phyloP scores from a whole-genome alignment of 1,140 invertebrate genomes.

The Drosophila pruinosa region DNA sequence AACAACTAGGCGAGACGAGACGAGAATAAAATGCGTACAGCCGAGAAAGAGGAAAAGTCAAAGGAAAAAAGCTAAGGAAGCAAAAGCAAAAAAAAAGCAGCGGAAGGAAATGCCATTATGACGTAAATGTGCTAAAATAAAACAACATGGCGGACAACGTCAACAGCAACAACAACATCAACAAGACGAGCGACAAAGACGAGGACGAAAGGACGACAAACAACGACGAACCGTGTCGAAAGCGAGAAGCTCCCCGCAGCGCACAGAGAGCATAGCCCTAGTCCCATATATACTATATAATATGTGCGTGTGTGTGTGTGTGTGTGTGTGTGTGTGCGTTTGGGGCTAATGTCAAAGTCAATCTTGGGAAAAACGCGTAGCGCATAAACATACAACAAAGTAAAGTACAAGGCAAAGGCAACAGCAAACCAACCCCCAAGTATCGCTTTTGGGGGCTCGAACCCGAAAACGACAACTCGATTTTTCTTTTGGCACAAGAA shows the following conservation, averaged over 20 bases:
- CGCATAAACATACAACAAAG: constrained; percentile 77
- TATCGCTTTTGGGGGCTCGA: constrained; percentile 28
- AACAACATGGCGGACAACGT: constrained; percentile 77
- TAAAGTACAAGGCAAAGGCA: constrained; percentile 38
- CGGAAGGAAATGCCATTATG: constrained; percentile 81
- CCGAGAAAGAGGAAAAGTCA: constrained; percentile 62
- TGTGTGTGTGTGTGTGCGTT: constrained; percentile 52
- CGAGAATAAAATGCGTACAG: constrained; percentile 51
- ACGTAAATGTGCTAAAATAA: constrained; percentile 82
- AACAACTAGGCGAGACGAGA: not conserved
- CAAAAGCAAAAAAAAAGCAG: constrained; percentile 44
- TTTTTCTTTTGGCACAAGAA: constrained; percentile 77
- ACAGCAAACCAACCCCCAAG: no score
- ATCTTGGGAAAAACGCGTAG: constrained; percentile 81
- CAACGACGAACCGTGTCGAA: constrained; percentile 70
- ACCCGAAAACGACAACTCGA: constrained; percentile 68
- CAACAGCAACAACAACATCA: constrained; percentile 47
- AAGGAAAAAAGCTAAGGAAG: constrained; percentile 45
- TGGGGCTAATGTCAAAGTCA: constrained; percentile 80
- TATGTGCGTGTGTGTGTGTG: constrained; percentile 20
- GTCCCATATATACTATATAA: constrained; percentile 19
- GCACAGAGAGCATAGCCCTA: constrained; percentile 34
- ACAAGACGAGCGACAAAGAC: not conserved
- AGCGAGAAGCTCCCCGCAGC: constrained; percentile 44
- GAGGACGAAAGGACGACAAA: constrained; percentile 8